phyloP scores from a whole-genome alignment of 2,888 invertebrate species.

The Watsonalla cultraria region DNA sequence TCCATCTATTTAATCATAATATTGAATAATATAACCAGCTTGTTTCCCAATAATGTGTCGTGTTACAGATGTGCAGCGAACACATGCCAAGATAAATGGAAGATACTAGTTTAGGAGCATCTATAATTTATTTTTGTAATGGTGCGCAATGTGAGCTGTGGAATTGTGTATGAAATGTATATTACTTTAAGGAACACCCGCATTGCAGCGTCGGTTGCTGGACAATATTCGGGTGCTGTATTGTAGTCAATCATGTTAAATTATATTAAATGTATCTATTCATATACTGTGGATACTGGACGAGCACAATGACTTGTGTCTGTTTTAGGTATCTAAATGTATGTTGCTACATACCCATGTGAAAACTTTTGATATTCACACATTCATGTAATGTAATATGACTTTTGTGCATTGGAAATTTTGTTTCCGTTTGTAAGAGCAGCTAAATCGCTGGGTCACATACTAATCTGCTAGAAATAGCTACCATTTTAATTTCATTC shows the following conservation, averaged over 20 bases:
- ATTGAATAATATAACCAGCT: too few relatives aligned
- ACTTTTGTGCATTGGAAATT: not conserved
- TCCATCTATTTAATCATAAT: too few relatives aligned
- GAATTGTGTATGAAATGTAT: conserved; percentile 70
- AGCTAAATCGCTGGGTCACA: too few relatives aligned
- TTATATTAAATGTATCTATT: conserved; percentile 50
- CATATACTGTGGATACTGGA: conserved; percentile 54
- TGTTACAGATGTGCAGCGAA: conserved; percentile 75
- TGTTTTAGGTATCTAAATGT: conserved; percentile 50
- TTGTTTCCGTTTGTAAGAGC: not conserved
- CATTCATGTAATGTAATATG: conserved; percentile 14
- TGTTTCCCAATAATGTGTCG: not conserved
- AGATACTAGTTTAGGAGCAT: conserved; percentile 66
- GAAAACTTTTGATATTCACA: conserved; percentile 22
- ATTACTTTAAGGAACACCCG: conserved; percentile 59
- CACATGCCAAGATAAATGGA: conserved; percentile 76
- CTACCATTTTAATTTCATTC: too few relatives aligned
- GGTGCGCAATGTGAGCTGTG: conserved; percentile 77
- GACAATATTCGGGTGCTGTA: conserved; percentile 66
- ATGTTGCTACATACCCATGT: conserved; percentile 30
- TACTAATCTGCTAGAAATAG: too few relatives aligned
- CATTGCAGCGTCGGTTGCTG: conserved; percentile 54
- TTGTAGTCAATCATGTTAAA: conserved; percentile 73
- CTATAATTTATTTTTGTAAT: conserved; percentile 78
- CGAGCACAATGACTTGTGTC: conserved; percentile 56